Evolutionary conservation across 2,888 invertebrate genomes (phyloP).

Genomic region (Choristoneura rosaceana): DNA sequence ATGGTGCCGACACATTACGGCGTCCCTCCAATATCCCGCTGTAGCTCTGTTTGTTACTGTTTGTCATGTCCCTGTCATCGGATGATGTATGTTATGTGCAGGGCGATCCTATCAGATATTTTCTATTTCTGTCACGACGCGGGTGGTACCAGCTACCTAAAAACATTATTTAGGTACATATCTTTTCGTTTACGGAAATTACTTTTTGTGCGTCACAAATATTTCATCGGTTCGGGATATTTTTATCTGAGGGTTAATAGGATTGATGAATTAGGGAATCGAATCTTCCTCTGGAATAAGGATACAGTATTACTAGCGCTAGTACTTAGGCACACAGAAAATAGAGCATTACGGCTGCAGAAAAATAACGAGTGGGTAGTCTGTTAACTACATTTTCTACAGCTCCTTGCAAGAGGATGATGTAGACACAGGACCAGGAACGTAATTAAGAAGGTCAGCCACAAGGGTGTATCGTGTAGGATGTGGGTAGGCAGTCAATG

Average conservation of each 20-base stretch:
- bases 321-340: not conserved
- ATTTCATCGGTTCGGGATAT: slow-evolving; percentile 16
- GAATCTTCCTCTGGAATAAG: not conserved
- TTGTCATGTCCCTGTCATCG: slow-evolving; percentile 67
- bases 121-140: slow-evolving; percentile 76
- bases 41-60: slow-evolving; percentile 57
- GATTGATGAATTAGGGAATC: slow-evolving; percentile 14
- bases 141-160: slow-evolving; percentile 63
- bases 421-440: not conserved
- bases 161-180: slow-evolving; percentile 68
- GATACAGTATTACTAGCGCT: not conserved
- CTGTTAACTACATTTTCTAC: slow-evolving; percentile 6
- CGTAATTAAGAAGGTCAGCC: slow-evolving; percentile 7
- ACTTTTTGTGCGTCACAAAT: slow-evolving; percentile 37
- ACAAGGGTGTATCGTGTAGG: not conserved
- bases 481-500: not conserved
- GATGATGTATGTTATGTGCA: slow-evolving; percentile 69
- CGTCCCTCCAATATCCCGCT: slow-evolving; percentile 49
- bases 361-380: slow-evolving; percentile 10
- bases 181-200: slow-evolving; percentile 64
- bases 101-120: slow-evolving; percentile 67
- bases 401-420: not conserved
- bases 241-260: slow-evolving; percentile 11
- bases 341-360: not conserved
- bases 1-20: slow-evolving; percentile 50